Conservation (phyloP, 2,113 vertebrate genomes). For the Macrotus californicus region DNA sequence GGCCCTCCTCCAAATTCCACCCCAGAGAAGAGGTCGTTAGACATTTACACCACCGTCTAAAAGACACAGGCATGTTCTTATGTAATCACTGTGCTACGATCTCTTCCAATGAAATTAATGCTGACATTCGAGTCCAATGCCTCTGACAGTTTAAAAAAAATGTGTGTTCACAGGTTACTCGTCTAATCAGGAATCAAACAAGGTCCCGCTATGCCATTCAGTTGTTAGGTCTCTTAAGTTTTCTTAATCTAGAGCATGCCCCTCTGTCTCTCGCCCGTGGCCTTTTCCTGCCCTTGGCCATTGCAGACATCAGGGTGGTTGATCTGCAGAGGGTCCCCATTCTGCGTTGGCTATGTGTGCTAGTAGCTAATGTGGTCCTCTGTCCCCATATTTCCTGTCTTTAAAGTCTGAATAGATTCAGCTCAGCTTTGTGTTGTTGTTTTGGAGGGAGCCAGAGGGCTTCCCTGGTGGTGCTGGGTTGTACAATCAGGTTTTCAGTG, state of each 20-base stretch:
- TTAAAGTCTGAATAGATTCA: not conserved
- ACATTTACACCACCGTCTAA: accelerated
- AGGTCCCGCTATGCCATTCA: not conserved
- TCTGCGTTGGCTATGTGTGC: not conserved
- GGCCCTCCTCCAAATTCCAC: too few relatives aligned
- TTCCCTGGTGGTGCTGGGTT: not conserved
- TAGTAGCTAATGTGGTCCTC: not conserved
- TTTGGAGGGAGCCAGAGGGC: not conserved
- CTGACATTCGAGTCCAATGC: not conserved
- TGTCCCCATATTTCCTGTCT: not conserved
- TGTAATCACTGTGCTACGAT: accelerated
- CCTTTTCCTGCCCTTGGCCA: not conserved
- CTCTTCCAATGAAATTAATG: not conserved
- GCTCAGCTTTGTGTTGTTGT: not conserved
- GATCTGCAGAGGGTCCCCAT: not conserved
- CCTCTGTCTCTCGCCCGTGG: not conserved
- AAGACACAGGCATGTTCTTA: not conserved
- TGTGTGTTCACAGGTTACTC: not conserved
- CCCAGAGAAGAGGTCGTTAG: not conserved
- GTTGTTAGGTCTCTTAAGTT: not conserved
- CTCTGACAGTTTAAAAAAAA: not conserved
- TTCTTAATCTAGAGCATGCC: not conserved
- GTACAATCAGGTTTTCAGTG: not conserved
- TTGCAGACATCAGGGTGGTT: not conserved
- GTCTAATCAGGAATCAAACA: not conserved